Conservation (phyloP, 1,140 invertebrate genomes). For the Drosophila ironensis region DNA sequence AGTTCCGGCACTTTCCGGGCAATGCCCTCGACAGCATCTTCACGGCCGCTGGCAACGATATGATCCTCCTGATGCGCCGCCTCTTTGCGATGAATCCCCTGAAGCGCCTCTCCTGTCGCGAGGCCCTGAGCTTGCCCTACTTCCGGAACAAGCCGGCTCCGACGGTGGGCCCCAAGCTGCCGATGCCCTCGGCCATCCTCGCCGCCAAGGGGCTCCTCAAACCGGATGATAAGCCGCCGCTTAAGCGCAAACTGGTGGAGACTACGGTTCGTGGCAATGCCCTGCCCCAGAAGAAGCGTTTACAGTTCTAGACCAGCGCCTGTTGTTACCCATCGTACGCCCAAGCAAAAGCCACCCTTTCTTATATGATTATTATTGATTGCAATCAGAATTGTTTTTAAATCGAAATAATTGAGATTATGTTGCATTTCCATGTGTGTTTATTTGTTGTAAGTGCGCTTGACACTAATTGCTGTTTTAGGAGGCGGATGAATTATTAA, state of each 20-base stretch:
- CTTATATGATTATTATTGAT: too few relatives aligned
- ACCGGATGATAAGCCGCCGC: slow-evolving; percentile 32
- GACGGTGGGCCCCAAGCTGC: slow-evolving; percentile 90
- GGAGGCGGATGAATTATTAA: slow-evolving; percentile 8
- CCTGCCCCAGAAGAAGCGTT: slow-evolving; percentile 57
- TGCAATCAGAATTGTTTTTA: too few relatives aligned
- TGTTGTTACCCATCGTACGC: too few relatives aligned
- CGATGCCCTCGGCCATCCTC: slow-evolving; percentile 85
- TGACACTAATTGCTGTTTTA: slow-evolving; percentile 3
- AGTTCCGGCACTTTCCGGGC: slow-evolving; percentile 93
- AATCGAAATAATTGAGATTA: background rate
- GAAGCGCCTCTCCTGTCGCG: slow-evolving; percentile 90
- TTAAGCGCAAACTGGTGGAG: slow-evolving; percentile 60
- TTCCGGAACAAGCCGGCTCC: slow-evolving; percentile 95
- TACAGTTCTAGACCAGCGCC: too few relatives aligned
- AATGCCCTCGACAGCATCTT: slow-evolving; percentile 96
- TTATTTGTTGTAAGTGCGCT: background rate
- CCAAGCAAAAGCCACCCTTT: too few relatives aligned
- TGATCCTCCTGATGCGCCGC: slow-evolving; percentile 91
- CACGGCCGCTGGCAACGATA: slow-evolving; percentile 96
- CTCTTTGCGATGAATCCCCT: slow-evolving; percentile 93
- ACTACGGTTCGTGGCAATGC: slow-evolving; percentile 58
- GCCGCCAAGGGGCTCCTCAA: slow-evolving; percentile 63
- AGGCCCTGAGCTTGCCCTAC: slow-evolving; percentile 91
- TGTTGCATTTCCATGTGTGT: background rate